phyloP scores from a whole-genome alignment of 2,888 invertebrate species.

The Drosophila mulleri region DNA sequence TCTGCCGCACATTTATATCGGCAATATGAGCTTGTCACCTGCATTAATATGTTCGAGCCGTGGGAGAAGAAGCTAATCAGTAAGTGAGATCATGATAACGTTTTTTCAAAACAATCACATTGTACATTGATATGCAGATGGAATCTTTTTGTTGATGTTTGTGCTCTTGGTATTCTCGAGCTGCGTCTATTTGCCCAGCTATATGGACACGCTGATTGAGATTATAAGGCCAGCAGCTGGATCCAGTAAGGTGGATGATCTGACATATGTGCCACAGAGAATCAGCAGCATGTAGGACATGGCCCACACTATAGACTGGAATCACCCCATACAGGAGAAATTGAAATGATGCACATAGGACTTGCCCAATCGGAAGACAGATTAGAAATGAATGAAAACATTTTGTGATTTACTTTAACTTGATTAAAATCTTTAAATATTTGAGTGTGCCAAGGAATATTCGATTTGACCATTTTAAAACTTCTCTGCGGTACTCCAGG shows the following conservation, averaged over 20 bases:
- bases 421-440: slow-evolving; percentile 62
- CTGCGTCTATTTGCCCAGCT: slow-evolving; percentile 87
- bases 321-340: slow-evolving; percentile 6
- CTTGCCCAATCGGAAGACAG: slow-evolving; percentile 45
- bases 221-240: slow-evolving; percentile 76
- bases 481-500: slow-evolving; percentile 50
- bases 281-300: slow-evolving; percentile 68
- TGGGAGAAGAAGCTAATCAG: slow-evolving; percentile 86
- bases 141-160: slow-evolving; percentile 85
- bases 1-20: slow-evolving; percentile 79
- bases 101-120: background rate
- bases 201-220: slow-evolving; percentile 84
- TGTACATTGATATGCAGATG: slow-evolving; percentile 81
- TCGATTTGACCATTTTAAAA: slow-evolving; percentile 55
- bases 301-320: background rate
- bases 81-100: slow-evolving; percentile 52
- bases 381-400: slow-evolving; percentile 48
- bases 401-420: slow-evolving; percentile 70
- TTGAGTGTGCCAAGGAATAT: slow-evolving; percentile 59
- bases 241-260: slow-evolving; percentile 24
- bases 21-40: slow-evolving; percentile 85
- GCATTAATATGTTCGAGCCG: slow-evolving; percentile 86
- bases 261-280: slow-evolving; percentile 69
- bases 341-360: slow-evolving; percentile 17
- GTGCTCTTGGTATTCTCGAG: slow-evolving; percentile 87